These are phyloP conservation scores for Oostethus manadensis DNA, from an alignment of 2,113 vertebrate species.

Conservation along the genomic window DNA sequence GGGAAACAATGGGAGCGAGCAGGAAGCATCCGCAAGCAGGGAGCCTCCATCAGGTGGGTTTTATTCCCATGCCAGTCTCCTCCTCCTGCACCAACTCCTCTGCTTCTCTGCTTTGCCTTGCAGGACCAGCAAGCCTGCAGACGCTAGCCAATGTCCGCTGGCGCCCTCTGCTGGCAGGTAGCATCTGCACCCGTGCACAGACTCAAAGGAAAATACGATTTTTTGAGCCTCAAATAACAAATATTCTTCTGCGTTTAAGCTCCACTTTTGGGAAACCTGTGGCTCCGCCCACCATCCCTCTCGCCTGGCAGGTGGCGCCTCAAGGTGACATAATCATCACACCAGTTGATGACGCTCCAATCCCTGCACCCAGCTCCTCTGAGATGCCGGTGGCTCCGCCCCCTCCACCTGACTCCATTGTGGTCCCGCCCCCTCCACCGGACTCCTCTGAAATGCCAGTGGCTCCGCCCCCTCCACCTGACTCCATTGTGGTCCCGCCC, in stretches of 20 bases:
- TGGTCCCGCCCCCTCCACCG: constrained; percentile 37
- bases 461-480: constrained; percentile 13
- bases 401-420: constrained; percentile 3
- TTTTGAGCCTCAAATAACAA: too few species aligned
- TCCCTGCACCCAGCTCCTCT: constrained; percentile 22
- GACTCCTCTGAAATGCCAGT: not conserved
- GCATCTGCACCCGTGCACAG: not conserved
- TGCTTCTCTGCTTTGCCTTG: constrained; percentile 15
- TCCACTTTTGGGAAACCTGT: constrained; percentile 70
- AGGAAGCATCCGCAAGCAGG: constrained; percentile 55
- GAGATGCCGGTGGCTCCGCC: constrained; percentile 13
- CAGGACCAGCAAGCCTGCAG: constrained; percentile 52
- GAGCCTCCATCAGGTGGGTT: constrained; percentile 55
- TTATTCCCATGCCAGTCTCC: not conserved
- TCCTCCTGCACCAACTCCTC: not conserved
- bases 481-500: constrained; percentile 4
- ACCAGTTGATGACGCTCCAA: constrained; percentile 30
- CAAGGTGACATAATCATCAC: constrained; percentile 53
- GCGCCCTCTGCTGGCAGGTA: constrained; percentile 50
- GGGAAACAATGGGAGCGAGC: constrained; percentile 55
- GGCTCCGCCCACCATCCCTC: constrained; percentile 57
- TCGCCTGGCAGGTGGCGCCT: constrained; percentile 26
- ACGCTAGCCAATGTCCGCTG: constrained; percentile 58
- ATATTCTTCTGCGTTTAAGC: constrained; percentile 19
- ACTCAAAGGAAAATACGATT: too few species aligned